These are phyloP conservation scores for Ochotona princeps DNA, from an alignment of 2,113 vertebrate species.

Conservation along the genomic window DNA sequence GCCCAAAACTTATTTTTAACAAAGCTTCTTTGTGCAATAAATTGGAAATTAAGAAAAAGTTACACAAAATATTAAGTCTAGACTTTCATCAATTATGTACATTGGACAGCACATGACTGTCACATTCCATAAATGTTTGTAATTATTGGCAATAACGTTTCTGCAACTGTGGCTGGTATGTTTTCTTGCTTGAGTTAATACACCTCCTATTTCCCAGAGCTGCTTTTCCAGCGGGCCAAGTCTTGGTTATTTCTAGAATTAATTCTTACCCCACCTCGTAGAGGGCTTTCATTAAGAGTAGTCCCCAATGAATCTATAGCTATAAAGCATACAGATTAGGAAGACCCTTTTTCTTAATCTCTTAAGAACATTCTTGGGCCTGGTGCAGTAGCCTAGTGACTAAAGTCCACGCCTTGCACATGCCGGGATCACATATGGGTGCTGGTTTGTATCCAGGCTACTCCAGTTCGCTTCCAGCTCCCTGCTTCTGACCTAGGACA, in stretches of 20 bases:
- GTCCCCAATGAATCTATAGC: no score
- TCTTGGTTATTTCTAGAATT: background rate
- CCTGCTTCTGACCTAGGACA: no score
- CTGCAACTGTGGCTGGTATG: background rate
- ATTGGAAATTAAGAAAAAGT: slow-evolving; percentile 36
- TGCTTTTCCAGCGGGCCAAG: background rate
- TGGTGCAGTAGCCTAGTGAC: no score
- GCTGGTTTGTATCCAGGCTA: no score
- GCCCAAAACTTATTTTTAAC: background rate
- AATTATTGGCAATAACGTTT: background rate
- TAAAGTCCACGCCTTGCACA: no score
- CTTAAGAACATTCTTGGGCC: no score
- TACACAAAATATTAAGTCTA: background rate
- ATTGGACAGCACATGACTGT: background rate
- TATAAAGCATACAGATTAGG: no score
- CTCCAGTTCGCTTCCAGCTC: no score
- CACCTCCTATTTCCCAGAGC: background rate
- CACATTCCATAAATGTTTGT: background rate
- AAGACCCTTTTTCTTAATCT: no score
- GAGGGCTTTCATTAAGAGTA: background rate
- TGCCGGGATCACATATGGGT: no score
- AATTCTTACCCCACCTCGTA: background rate
- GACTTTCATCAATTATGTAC: slow-evolving; percentile 20
- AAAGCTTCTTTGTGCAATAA: background rate
- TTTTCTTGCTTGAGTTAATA: background rate